Evolutionary conservation across 2,888 invertebrate genomes (phyloP).

Genomic region (Pseudoips prasinana): DNA sequence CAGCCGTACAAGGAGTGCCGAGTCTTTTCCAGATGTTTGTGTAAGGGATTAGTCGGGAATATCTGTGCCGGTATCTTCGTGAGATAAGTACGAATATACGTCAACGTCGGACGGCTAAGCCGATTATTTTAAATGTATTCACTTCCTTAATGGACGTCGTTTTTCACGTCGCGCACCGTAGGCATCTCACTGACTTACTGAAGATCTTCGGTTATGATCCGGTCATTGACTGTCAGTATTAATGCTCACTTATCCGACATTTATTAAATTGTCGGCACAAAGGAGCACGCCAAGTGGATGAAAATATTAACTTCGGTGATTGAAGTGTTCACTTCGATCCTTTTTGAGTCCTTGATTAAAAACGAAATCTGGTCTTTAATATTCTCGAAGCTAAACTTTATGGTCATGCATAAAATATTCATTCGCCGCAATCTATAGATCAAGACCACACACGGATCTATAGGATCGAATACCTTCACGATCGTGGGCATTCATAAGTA

Average conservation of each 20-base stretch:
- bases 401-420: too few species aligned
- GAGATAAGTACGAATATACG: conserved; percentile 82
- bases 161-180: conserved; percentile 71
- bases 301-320: conserved; percentile 42
- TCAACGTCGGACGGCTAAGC: conserved; percentile 81
- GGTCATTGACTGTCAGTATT: conserved; percentile 76
- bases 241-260: conserved; percentile 62
- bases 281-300: conserved; percentile 37
- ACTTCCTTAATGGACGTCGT: conserved; percentile 82
- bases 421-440: conserved; percentile 6
- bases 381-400: too few species aligned
- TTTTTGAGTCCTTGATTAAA: conserved; percentile 19
- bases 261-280: conserved; percentile 64
- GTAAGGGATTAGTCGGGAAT: conserved; percentile 78
- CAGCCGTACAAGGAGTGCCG: conserved; percentile 74
- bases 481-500: conserved; percentile 36
- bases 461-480: conserved; percentile 29
- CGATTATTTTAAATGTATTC: conserved; percentile 83
- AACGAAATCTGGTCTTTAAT: conserved; percentile 11
- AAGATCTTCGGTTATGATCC: conserved; percentile 80
- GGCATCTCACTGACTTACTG: conserved; percentile 69
- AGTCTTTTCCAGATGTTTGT: conserved; percentile 80
- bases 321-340: conserved; percentile 32
- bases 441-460: conserved; percentile 29
- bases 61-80: conserved; percentile 80